These are phyloP conservation scores for Pardosa pseudoannulata DNA, from an alignment of 2,888 invertebrate genomes.

Conservation along the genomic window DNA sequence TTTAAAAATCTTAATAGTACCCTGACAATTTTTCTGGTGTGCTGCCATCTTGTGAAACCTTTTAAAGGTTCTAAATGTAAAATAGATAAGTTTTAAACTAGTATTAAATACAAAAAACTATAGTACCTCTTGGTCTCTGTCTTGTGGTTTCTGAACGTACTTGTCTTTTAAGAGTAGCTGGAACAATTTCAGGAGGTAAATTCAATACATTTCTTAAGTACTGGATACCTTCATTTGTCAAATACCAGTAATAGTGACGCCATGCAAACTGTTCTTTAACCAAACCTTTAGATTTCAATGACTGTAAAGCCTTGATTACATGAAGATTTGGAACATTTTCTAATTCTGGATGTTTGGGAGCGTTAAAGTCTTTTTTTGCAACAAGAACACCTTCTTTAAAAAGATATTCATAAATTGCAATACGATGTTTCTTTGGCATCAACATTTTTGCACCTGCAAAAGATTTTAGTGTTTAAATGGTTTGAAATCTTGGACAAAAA, in stretches of 20 bases:
- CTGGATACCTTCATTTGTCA: constrained; percentile 98
- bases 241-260: constrained; percentile 99
- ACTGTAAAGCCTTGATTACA: constrained; percentile 95
- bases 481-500: too few relatives aligned
- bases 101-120: too few relatives aligned
- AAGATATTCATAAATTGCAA: constrained; percentile 96
- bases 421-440: constrained; percentile 99
- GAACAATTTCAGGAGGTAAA: constrained; percentile 98
- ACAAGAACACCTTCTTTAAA: constrained; percentile 99
- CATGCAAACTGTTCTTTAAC: constrained; percentile 99
- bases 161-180: constrained; percentile 95
- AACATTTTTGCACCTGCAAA: constrained; percentile 88
- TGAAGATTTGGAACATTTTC: constrained; percentile 97
- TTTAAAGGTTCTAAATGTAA: too few relatives aligned
- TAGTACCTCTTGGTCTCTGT: constrained; percentile 76
- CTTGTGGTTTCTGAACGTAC: constrained; percentile 90
- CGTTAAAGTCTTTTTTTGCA: constrained; percentile 98
- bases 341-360: constrained; percentile 97
- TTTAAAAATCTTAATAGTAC: too few relatives aligned
- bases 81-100: too few relatives aligned
- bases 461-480: too few relatives aligned
- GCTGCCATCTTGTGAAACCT: too few relatives aligned
- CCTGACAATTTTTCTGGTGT: too few relatives aligned
- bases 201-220: constrained; percentile 96
- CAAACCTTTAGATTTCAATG: constrained; percentile 95